Evolutionary conservation across 2,113 vertebrate species (phyloP).

Genomic region (Notiomystis cincta): DNA sequence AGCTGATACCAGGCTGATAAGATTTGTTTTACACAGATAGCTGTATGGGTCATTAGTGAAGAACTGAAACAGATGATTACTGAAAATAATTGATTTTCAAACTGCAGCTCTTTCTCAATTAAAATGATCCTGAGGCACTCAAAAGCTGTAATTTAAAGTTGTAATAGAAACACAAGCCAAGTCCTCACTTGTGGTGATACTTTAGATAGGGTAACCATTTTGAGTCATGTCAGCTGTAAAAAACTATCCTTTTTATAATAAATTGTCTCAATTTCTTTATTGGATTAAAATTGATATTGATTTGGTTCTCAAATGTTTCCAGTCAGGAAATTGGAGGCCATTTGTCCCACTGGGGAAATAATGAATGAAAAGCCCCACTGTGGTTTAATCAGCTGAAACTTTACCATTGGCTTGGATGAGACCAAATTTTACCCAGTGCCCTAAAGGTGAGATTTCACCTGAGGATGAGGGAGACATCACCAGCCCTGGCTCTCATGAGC

Average conservation of each 20-base stretch:
- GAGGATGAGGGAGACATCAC: background rate
- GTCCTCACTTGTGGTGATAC: background rate
- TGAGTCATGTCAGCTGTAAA: background rate
- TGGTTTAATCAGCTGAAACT: background rate
- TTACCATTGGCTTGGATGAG: background rate
- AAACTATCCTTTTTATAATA: background rate
- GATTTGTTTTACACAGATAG: background rate
- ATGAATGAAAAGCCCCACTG: background rate
- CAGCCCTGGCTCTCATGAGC: background rate
- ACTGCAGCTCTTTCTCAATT: conserved; percentile 3
- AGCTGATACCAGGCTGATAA: background rate
- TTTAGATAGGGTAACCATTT: background rate
- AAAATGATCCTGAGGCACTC: background rate
- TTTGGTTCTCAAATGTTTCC: background rate
- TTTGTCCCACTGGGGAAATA: background rate
- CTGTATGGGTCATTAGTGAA: background rate
- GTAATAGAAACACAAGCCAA: background rate
- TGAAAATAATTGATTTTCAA: conserved; percentile 43
- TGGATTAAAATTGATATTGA: background rate
- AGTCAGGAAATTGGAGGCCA: background rate
- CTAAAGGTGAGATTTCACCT: background rate
- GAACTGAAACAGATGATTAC: background rate
- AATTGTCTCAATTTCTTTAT: background rate
- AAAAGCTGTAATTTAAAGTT: background rate
- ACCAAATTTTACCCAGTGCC: background rate